A percentile compares a stretch with the other conserved stretches of the same genome.
Evolutionary conservation across 2,888 invertebrate species (phyloP).

Genomic region (Chalcosyrphus nemorum): DNA sequence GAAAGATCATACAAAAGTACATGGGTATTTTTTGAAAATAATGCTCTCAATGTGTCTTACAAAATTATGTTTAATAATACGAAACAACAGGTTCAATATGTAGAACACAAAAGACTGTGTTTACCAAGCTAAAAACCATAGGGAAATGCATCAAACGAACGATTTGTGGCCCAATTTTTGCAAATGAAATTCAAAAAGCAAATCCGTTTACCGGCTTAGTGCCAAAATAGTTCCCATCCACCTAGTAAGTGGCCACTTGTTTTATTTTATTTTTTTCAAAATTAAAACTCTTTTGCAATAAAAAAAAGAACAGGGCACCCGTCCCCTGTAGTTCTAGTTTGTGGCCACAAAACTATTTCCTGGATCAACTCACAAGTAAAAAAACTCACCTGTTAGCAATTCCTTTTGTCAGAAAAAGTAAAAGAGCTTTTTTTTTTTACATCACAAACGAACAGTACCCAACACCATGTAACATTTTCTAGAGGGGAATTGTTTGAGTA

Average conservation of each 20-base stretch:
- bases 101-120: not conserved
- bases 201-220: constrained; percentile 18
- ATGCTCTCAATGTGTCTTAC: too few species aligned
- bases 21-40: too few species aligned
- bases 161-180: too few species aligned
- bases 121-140: not conserved
- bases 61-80: too few species aligned
- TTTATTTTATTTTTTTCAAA: constrained; percentile 28
- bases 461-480: constrained; percentile 33
- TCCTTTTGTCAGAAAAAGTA: not conserved
- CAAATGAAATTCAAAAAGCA: constrained; percentile 20
- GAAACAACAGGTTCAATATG: too few species aligned
- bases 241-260: not conserved
- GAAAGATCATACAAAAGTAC: too few species aligned
- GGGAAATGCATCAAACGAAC: constrained; percentile 9
- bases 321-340: not conserved
- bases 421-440: too few species aligned
- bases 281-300: constrained; percentile 6
- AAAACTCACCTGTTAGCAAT: constrained; percentile 31
- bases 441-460: not conserved
- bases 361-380: constrained; percentile 45
- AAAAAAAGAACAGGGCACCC: not conserved
- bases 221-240: constrained; percentile 31
- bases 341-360: constrained; percentile 33
- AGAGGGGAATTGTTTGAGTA: too few species aligned